Conservation (phyloP, 2,113 vertebrate genomes). For the Silurus glanis region DNA sequence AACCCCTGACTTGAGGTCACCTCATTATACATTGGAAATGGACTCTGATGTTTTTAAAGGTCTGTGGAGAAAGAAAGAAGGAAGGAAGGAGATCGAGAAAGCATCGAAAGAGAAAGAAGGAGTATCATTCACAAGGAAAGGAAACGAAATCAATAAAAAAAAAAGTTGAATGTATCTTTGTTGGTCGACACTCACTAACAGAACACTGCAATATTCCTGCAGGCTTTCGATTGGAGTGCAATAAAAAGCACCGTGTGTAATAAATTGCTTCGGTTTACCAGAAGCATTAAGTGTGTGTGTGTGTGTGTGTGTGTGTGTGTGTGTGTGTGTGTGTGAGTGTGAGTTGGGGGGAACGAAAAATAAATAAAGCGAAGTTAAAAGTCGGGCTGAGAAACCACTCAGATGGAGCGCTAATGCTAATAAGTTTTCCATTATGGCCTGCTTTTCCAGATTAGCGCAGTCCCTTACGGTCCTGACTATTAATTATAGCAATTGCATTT, state of each 20-base stretch:
- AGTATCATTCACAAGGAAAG: neutral
- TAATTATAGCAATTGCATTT: slow-evolving; percentile 23
- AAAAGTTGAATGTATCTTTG: slow-evolving; percentile 40
- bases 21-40: neutral
- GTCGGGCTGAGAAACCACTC: slow-evolving; percentile 41
- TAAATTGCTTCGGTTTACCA: slow-evolving; percentile 51
- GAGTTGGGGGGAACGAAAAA: neutral
- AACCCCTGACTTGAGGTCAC: neutral
- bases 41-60: neutral
- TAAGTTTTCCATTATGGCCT: slow-evolving; percentile 41
- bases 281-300: slow-evolving; percentile 32
- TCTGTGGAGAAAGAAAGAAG: neutral
- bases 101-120: neutral
- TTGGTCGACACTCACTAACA: slow-evolving; percentile 38
- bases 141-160: slow-evolving; percentile 30
- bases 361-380: slow-evolving; percentile 40
- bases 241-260: slow-evolving; percentile 54
- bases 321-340: too few species aligned
- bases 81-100: neutral
- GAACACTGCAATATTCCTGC: slow-evolving; percentile 38
- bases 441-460: slow-evolving; percentile 26
- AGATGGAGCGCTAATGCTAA: slow-evolving; percentile 43
- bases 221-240: slow-evolving; percentile 43
- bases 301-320: too few species aligned
- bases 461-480: slow-evolving; percentile 19